Evolutionary conservation across 2,797 vertebrate species (phyloP).

Genomic region (Oceanodroma leucorhoa): DNA sequence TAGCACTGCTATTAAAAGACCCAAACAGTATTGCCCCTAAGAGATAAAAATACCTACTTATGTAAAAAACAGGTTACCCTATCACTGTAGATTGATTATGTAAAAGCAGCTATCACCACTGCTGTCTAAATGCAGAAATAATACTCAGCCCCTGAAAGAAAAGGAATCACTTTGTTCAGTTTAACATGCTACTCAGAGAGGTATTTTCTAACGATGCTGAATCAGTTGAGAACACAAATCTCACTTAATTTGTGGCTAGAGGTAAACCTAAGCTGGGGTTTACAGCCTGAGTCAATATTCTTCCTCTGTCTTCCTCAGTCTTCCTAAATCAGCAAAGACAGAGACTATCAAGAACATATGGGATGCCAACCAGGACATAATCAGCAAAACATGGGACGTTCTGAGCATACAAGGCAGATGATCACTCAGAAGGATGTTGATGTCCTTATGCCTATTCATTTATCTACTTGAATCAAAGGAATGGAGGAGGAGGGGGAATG

Average conservation of each 20-base stretch:
- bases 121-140: conserved; percentile 7
- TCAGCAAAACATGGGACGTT: conserved; percentile 56
- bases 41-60: neutral
- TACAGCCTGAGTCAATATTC: neutral
- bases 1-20: neutral
- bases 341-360: conserved; percentile 56
- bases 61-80: neutral
- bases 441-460: conserved; percentile 74
- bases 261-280: neutral
- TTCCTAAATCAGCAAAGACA: conserved; percentile 59
- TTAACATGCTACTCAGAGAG: neutral
- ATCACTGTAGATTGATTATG: neutral
- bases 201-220: neutral
- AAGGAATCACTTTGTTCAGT: neutral
- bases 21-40: neutral
- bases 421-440: conserved; percentile 75
- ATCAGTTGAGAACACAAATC: neutral
- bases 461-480: conserved; percentile 76
- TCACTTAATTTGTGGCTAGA: conserved; percentile 31
- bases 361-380: conserved; percentile 55
- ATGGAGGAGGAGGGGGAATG: conserved; percentile 41
- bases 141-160: neutral
- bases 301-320: conserved; percentile 7
- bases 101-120: neutral
- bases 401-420: conserved; percentile 39